A percentile compares a stretch with the other conserved stretches of the same genome.
Conservation (phyloP, 2,113 vertebrate genomes). For the Phylloscopus trochilus region DNA sequence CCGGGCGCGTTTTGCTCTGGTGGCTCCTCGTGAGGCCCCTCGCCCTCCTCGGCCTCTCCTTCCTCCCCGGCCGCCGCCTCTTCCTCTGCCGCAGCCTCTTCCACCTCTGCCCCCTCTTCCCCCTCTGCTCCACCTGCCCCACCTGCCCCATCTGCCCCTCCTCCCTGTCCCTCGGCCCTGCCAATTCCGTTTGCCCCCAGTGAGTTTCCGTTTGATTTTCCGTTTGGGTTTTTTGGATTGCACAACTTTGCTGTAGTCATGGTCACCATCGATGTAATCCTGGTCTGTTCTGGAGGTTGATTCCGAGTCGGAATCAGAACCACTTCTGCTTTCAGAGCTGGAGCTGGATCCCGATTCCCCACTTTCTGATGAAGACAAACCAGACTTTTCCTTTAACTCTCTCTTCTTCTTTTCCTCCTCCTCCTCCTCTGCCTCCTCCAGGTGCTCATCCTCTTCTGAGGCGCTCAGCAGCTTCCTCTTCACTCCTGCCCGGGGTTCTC, state of each 20-base stretch:
- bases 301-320: constrained; percentile 78
- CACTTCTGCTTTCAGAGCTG: constrained; percentile 78
- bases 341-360: constrained; percentile 84
- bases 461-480: constrained; percentile 71
- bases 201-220: constrained; percentile 73
- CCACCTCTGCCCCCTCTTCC: constrained; percentile 67
- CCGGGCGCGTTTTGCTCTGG: constrained; percentile 72
- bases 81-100: constrained; percentile 72
- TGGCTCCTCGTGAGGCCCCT: constrained; percentile 71
- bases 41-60: constrained; percentile 71
- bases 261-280: constrained; percentile 91
- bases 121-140: constrained; percentile 73
- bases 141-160: constrained; percentile 70
- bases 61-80: constrained; percentile 62
- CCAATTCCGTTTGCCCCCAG: constrained; percentile 71
- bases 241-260: constrained; percentile 96
- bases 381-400: constrained; percentile 67
- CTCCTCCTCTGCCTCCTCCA: constrained; percentile 54
- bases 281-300: constrained; percentile 85
- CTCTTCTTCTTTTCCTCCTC: constrained; percentile 59
- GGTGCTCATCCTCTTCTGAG: constrained; percentile 73
- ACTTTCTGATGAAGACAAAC: constrained; percentile 80
- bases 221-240: constrained; percentile 76
- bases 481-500: constrained; percentile 67
- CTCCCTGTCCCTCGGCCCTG: constrained; percentile 70